These are phyloP conservation scores for Drosophila acutilabella DNA, from an alignment of 2,888 invertebrate genomes.

Conservation along the genomic window DNA sequence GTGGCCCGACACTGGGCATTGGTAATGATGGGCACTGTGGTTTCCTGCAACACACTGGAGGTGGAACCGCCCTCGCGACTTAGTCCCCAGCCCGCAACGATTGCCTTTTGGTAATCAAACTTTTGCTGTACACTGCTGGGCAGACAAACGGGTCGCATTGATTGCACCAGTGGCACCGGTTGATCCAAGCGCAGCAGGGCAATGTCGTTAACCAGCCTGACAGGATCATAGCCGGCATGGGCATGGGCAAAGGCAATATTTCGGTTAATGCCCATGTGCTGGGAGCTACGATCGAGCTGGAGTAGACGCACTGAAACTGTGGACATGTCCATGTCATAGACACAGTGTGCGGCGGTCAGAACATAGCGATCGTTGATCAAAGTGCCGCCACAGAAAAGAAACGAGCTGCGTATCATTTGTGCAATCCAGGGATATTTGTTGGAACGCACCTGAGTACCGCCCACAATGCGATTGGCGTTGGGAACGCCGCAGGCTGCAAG, in stretches of 20 bases:
- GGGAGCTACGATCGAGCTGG: slow-evolving; percentile 76
- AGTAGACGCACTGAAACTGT: slow-evolving; percentile 74
- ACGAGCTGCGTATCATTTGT: slow-evolving; percentile 72
- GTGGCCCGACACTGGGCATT: slow-evolving; percentile 82
- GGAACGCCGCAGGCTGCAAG: slow-evolving; percentile 83
- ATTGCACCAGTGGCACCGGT: slow-evolving; percentile 73
- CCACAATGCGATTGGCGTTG: slow-evolving; percentile 83
- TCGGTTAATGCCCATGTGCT: slow-evolving; percentile 72
- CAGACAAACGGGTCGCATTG: slow-evolving; percentile 81
- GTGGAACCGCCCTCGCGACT: slow-evolving; percentile 73
- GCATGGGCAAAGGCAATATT: slow-evolving; percentile 67
- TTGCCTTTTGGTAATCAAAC: slow-evolving; percentile 77
- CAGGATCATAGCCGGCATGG: slow-evolving; percentile 75
- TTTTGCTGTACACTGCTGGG: slow-evolving; percentile 72
- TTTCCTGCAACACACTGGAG: slow-evolving; percentile 79
- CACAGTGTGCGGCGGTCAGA: slow-evolving; percentile 84
- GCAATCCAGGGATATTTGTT: slow-evolving; percentile 85
- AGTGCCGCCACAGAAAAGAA: slow-evolving; percentile 83
- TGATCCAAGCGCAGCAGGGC: slow-evolving; percentile 76
- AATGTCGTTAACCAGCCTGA: slow-evolving; percentile 81
- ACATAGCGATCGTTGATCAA: slow-evolving; percentile 84
- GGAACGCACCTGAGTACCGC: slow-evolving; percentile 79
- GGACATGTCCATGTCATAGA: slow-evolving; percentile 71
- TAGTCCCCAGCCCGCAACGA: slow-evolving; percentile 84
- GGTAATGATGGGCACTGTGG: slow-evolving; percentile 81